Evolutionary conservation across 2,113 vertebrate species (phyloP).

Genomic region (Sander lucioperca): DNA sequence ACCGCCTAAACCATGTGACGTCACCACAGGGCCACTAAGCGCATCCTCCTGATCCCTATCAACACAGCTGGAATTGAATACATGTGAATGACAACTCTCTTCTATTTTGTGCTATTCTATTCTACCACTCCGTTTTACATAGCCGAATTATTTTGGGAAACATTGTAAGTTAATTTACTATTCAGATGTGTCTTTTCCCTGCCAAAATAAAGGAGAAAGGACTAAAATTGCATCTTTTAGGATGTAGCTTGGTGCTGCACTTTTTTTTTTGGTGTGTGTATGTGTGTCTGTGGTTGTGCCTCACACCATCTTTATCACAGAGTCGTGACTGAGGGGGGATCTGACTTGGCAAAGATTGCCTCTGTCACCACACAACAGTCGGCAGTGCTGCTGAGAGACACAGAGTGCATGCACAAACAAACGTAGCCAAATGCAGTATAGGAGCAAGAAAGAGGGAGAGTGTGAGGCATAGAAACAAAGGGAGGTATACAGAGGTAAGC

Average conservation of each 20-base stretch:
- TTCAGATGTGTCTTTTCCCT: not conserved
- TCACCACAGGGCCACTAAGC: conserved; percentile 28
- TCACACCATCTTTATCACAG: conserved; percentile 58
- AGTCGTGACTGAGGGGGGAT: conserved; percentile 73
- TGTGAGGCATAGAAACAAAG: not conserved
- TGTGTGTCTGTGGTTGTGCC: conserved; percentile 52
- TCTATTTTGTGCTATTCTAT: not conserved
- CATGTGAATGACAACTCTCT: not conserved
- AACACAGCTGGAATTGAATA: conserved; percentile 43
- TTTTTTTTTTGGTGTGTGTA: not conserved
- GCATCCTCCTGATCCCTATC: conserved; percentile 18
- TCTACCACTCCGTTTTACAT: rapidly evolving
- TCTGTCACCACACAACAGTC: conserved; percentile 34
- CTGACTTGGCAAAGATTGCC: conserved; percentile 45
- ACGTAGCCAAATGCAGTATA: conserved; percentile 2
- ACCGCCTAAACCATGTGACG: conserved; percentile 65
- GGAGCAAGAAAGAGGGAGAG: not conserved
- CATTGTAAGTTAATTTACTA: not conserved
- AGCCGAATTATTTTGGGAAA: not conserved
- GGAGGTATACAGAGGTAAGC: not conserved
- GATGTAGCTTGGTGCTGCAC: not conserved
- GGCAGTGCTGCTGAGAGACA: not conserved
- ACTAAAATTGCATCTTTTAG: not conserved
- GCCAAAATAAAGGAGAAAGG: not conserved
- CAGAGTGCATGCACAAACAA: not conserved